Conservation (phyloP, 2,797 vertebrate genomes). For the Eulemur mongoz region DNA sequence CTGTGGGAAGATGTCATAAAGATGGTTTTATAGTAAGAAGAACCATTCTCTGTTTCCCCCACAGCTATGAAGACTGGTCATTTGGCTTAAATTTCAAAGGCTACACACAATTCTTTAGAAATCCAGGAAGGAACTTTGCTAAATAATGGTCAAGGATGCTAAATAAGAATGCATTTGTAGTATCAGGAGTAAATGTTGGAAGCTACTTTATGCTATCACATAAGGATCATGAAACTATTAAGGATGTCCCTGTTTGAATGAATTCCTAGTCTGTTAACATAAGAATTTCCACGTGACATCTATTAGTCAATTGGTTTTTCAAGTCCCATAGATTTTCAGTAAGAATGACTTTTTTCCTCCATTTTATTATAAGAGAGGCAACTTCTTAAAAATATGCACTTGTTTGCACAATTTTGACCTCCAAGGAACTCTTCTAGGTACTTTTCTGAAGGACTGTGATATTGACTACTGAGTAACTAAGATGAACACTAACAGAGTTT, state of each 20-base stretch:
- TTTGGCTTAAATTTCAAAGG: slow-evolving; percentile 78
- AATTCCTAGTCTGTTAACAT: not conserved
- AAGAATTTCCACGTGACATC: slow-evolving; percentile 13
- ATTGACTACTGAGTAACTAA: not conserved
- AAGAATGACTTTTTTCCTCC: not conserved
- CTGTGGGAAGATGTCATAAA: slow-evolving; percentile 82
- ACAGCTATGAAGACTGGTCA: slow-evolving; percentile 58
- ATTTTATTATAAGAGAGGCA: not conserved
- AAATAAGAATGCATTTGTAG: not conserved
- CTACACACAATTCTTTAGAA: slow-evolving; percentile 62
- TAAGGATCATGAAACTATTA: slow-evolving; percentile 20
- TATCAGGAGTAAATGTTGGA: slow-evolving; percentile 48
- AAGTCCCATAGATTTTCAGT: not conserved
- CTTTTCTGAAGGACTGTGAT: not conserved
- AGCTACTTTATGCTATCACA: slow-evolving; percentile 13
- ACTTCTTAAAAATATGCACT: not conserved
- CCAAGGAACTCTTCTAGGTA: not conserved
- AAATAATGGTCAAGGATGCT: slow-evolving; percentile 33
- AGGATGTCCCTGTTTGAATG: not conserved
- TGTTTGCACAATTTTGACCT: not conserved
- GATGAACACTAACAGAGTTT: not conserved
- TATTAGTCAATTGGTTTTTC: not conserved
- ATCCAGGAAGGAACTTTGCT: slow-evolving; percentile 51
- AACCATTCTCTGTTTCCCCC: slow-evolving; percentile 66
- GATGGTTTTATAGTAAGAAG: slow-evolving; percentile 76